phyloP scores from a whole-genome alignment of 2,797 vertebrate species.

The Champsocephalus gunnari region DNA sequence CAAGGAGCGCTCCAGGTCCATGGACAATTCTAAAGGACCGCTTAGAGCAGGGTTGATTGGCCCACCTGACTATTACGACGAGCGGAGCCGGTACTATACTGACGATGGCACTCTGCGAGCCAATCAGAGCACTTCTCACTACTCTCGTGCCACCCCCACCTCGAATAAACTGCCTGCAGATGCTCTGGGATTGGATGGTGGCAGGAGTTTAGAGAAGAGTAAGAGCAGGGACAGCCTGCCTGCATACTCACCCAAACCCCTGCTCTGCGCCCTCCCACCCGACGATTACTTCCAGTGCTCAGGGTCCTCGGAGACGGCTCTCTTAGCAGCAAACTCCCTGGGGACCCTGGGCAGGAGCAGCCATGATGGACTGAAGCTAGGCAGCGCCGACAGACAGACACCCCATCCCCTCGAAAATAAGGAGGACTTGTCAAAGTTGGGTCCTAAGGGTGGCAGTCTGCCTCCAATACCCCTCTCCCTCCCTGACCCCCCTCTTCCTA shows the following conservation, averaged over 20 bases:
- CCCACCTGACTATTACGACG: constrained; percentile 91
- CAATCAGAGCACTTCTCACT: constrained; percentile 86
- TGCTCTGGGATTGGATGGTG: constrained; percentile 80
- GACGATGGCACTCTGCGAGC: constrained; percentile 93
- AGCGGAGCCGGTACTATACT: constrained; percentile 92
- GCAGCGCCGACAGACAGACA: constrained; percentile 86
- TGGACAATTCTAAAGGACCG: constrained; percentile 98
- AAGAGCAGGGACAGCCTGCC: constrained; percentile 90
- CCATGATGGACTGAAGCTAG: constrained; percentile 88
- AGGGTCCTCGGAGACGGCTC: constrained; percentile 90
- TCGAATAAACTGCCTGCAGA: constrained; percentile 88
- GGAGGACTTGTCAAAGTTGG: constrained; percentile 87
- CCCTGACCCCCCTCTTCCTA: constrained; percentile 87
- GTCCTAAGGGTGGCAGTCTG: constrained; percentile 84
- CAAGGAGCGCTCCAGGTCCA: constrained; percentile 97
- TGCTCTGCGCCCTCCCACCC: constrained; percentile 53
- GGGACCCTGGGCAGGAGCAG: constrained; percentile 91
- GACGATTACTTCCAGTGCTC: constrained; percentile 97
- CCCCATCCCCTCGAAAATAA: constrained; percentile 88
- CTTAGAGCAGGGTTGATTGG: constrained; percentile 89
- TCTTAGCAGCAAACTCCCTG: constrained; percentile 88
- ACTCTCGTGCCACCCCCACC: constrained; percentile 88
- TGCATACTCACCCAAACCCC: constrained; percentile 89
- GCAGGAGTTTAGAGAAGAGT: constrained; percentile 89
- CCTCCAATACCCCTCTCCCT: constrained; percentile 81